Base-by-base conservation (phyloP, 2,113 vertebrate species). In the Vidua chalybeata region DNA sequence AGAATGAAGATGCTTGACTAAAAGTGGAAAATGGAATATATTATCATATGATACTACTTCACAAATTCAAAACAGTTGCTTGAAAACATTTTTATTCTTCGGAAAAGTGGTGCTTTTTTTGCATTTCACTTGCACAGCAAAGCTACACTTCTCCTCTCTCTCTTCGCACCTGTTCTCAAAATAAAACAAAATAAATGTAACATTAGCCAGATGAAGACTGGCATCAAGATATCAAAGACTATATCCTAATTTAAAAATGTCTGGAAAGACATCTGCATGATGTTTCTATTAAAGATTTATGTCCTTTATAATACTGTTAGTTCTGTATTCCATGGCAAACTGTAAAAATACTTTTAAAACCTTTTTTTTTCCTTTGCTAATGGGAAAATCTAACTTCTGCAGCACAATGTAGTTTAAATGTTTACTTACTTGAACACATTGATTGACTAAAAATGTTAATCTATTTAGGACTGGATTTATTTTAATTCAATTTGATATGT, bases 1-100 rank as follows among this genome's bases (percentile, higher is more conserved):
- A 82, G 59, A 95, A 96, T 41, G 11, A 93, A 90, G 43, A 45
- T 88, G 11, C 63, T 86, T 80, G 18, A 71, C 58, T 94, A 54
- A 66, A 88, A 94, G 30, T 54, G 8, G 13, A 89, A 95, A 94
- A 89, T 30, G 2, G 30, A 89, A 90, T 94, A 75, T 76, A 71
- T 81, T 86, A 78, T 46, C 71, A 69, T 94, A 81, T 31, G 26
- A 15, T 54, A 81, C 51, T 86, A 17, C 21, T 90, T 73, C 59
- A 91, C 15, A 88, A 92, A 90, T 31, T 76, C 30, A 88, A 86
- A 95, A 72, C 5, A 24, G 28, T 54, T 86, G 23, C 78, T 93
- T 77, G 15, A 88, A 92, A 96, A 81, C 9, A 89, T 64, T 69
- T 73, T 85, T 87, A 41, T 64, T 87, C 43, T 75, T 87, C 48